Evolutionary conservation across 2,797 vertebrate species (phyloP).

Genomic region (Hoplostethus mediterraneus): DNA sequence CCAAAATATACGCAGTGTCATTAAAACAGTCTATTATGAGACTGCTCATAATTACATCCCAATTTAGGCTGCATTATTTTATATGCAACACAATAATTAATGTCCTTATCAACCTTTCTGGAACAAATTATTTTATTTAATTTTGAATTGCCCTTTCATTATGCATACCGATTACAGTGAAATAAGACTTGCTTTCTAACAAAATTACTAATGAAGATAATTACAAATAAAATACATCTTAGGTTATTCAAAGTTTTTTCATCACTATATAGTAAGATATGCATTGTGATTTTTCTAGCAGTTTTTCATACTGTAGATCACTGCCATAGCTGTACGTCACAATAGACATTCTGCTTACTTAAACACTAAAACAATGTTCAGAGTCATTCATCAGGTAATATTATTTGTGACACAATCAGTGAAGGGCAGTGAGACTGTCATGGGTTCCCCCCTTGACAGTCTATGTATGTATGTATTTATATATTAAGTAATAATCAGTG

Average conservation of each 20-base stretch:
- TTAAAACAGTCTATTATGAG: slow-evolving; percentile 75
- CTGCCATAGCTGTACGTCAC: no score
- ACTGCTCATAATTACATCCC: slow-evolving; percentile 74
- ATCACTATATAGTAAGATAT: neutral
- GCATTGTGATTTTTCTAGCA: neutral
- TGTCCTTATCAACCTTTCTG: slow-evolving; percentile 78
- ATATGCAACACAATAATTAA: slow-evolving; percentile 76
- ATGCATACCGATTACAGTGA: slow-evolving; percentile 69
- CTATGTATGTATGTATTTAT: no score
- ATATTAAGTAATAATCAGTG: no score
- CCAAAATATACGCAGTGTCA: slow-evolving; percentile 72
- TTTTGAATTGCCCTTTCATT: slow-evolving; percentile 75
- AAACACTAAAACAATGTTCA: no score
- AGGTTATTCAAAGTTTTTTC: slow-evolving; percentile 18
- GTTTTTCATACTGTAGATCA: neutral
- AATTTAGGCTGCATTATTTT: slow-evolving; percentile 74
- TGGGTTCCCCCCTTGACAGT: no score
- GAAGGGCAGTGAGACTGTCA: no score
- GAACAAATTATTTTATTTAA: slow-evolving; percentile 76
- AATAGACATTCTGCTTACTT: no score
- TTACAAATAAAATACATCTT: slow-evolving; percentile 45
- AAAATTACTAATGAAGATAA: slow-evolving; percentile 54
- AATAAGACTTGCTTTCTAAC: slow-evolving; percentile 51
- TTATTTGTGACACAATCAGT: no score
- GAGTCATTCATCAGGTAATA: no score